Evolutionary conservation across 2,888 invertebrate species (phyloP), one percentile per base, ranked within the genome.

Genomic region (Drosophila anomalata): DNA sequence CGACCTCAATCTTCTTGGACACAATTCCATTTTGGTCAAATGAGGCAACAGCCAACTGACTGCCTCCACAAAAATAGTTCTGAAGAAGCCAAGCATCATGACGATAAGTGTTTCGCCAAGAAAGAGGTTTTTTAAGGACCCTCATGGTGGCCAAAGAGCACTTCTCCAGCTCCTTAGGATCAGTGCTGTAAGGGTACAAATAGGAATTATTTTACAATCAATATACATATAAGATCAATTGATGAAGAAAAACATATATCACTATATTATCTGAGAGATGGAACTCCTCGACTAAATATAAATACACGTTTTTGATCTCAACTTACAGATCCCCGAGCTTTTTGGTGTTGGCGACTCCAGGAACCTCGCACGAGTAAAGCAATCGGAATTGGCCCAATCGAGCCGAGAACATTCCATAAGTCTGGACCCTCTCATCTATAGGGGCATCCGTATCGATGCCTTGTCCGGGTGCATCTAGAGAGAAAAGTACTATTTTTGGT

Each of bases 331-430:
- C 50, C 1, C 66, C 66, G 0, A 75, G 9, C 1, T 41, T 59
- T 2, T 65, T 26, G 1, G 14, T 22, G 11, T 57, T 74, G 0
- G 36, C 11, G 7, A 72, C n/a, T 2, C 65, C 65, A n/a, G 7
- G 17, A 7, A 74, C n/a, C 29, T 65, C 56, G 4, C 24, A 39
- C 7, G 76, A 24, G 17, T 76, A 74, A 0, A 76, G 7, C 17
- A 76, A n/a, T 3, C 58, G 44, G n/a, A 72, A 39, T 2, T 56
- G 14, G 9, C 53, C 76, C 20, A 76, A 2, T 6, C 36, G 53
- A 7, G 76, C 76, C 0, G 41, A n/a, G 24, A 76, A 65, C 2
- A 17, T 47, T 29, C 59, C 76, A 11, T 57, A 76, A 1, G 56
- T 20, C 22, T 66, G 50, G 4, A 11, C 6, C 1, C 46, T 56